Percentiles rank a stretch among this genome's conserved stretches.
Conservation (phyloP, 2,113 vertebrate species). For the Alethe diademata region DNA sequence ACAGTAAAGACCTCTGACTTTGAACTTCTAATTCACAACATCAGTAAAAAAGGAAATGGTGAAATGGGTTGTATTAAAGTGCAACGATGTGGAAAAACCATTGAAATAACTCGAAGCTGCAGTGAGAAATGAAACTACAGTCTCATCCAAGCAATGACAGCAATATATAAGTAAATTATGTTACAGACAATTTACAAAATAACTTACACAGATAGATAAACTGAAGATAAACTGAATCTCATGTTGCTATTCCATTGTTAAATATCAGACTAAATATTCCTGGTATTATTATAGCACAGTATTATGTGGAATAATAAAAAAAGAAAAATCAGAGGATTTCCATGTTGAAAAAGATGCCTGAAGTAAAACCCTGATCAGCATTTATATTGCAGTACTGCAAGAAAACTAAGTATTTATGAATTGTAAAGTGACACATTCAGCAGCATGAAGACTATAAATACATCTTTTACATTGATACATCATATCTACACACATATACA, state of each 20-base stretch:
- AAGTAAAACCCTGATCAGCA: slow-evolving; percentile 24
- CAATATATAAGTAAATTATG: slow-evolving; percentile 8
- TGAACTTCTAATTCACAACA: slow-evolving; percentile 65
- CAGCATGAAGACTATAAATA: slow-evolving; percentile 72
- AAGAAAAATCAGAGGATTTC: neutral
- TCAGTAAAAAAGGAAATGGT: slow-evolving; percentile 56
- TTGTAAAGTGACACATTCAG: slow-evolving; percentile 67
- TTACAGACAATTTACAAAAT: slow-evolving; percentile 65
- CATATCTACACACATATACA: slow-evolving; percentile 61
- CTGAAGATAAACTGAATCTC: slow-evolving; percentile 10
- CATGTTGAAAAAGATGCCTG: neutral
- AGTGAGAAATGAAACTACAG: neutral
- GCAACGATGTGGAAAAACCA: slow-evolving; percentile 51
- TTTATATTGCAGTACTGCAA: slow-evolving; percentile 27
- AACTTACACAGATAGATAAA: slow-evolving; percentile 38
- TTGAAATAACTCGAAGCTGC: neutral
- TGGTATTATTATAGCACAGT: neutral
- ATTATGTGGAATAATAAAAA: neutral
- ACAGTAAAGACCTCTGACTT: slow-evolving; percentile 62
- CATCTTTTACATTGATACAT: slow-evolving; percentile 57
- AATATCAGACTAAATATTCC: slow-evolving; percentile 34
- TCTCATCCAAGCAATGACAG: neutral
- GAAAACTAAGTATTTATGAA: slow-evolving; percentile 38
- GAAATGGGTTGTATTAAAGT: slow-evolving; percentile 72
- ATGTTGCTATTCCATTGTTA: slow-evolving; percentile 13